Evolutionary conservation across 2,888 invertebrate genomes (phyloP).

Genomic region (Anthrax anthrax): DNA sequence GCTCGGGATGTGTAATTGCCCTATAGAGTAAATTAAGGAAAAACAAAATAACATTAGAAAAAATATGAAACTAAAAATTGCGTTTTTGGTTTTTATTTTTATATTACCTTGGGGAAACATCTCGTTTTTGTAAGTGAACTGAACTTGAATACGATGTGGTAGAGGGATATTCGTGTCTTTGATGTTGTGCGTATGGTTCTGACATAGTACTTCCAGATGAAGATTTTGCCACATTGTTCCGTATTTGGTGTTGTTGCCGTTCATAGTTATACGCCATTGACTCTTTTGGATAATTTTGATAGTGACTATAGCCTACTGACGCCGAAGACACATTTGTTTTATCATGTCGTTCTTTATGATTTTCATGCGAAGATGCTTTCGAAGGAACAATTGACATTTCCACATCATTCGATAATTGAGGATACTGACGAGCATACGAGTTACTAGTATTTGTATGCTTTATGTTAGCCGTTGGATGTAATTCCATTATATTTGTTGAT

Average conservation of each 20-base stretch:
- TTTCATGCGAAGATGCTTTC: not conserved
- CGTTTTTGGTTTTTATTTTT: not conserved
- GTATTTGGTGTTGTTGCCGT: not conserved
- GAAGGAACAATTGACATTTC: constrained; percentile 12
- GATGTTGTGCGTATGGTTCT: not conserved
- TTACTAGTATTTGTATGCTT: not conserved
- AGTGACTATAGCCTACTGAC: not conserved
- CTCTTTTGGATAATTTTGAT: not conserved
- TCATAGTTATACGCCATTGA: not conserved
- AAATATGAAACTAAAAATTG: not conserved
- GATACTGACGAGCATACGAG: constrained; percentile 6
- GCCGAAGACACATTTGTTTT: not conserved
- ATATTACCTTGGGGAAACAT: not conserved
- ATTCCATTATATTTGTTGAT: not conserved
- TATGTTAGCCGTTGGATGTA: not conserved
- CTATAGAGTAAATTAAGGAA: not conserved
- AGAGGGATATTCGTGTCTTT: not conserved
- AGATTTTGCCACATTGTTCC: not conserved
- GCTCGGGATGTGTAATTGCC: not conserved
- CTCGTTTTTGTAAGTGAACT: not conserved
- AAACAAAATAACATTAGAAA: not conserved
- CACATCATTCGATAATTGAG: constrained; percentile 12
- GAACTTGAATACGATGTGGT: not conserved
- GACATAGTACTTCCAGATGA: not conserved
- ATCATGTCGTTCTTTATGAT: not conserved